Conservation (phyloP, 2,888 invertebrate genomes). For the Polyploca ridens region DNA sequence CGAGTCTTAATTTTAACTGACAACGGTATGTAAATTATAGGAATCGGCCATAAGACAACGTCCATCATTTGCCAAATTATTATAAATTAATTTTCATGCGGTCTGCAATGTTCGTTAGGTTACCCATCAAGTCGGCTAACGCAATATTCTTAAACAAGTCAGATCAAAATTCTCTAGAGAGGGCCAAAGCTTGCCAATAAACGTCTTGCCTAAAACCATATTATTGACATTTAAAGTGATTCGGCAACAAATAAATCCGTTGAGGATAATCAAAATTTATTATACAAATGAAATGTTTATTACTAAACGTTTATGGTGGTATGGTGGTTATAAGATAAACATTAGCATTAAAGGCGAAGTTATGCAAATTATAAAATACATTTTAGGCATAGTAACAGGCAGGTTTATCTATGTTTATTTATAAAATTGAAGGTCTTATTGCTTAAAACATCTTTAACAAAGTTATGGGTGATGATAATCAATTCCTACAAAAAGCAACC, state of each 20-base stretch:
- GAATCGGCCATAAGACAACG: neutral
- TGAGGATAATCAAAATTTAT: neutral
- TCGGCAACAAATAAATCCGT: slow-evolving; percentile 1
- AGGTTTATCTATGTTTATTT: too few species aligned
- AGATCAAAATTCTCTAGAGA: neutral
- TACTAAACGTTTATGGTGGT: neutral
- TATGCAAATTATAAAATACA: neutral
- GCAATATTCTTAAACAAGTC: neutral
- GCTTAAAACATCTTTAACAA: too few species aligned
- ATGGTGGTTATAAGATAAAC: neutral
- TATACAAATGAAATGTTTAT: neutral
- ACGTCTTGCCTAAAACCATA: neutral
- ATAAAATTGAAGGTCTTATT: too few species aligned
- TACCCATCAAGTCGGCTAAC: neutral
- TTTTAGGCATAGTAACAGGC: neutral
- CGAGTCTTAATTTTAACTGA: too few species aligned
- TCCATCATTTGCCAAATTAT: neutral
- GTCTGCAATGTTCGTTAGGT: neutral
- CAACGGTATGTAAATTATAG: too few species aligned
- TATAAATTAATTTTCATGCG: neutral
- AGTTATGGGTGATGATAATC: too few species aligned
- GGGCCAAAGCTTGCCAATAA: neutral
- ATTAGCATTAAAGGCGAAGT: neutral
- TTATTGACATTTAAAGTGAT: neutral
- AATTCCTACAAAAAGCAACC: neutral